Conservation (phyloP, 2,888 invertebrate species). For the Saturnia japonica region DNA sequence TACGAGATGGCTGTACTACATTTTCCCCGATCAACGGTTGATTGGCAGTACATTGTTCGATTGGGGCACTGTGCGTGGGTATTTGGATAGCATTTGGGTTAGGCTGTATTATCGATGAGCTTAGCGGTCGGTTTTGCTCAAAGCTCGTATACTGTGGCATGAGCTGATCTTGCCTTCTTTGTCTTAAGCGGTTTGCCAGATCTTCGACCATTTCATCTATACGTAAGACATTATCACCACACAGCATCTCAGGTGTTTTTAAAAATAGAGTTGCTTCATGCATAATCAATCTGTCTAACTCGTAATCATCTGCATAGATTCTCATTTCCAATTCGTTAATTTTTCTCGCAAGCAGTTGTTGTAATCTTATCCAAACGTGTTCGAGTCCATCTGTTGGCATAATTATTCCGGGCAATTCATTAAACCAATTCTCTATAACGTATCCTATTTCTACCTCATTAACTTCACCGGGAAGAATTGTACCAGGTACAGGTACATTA, state of each 20-base stretch:
- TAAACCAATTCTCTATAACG: slow-evolving; percentile 43
- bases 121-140: not conserved
- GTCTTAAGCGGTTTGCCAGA: slow-evolving; percentile 43
- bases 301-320: slow-evolving; percentile 27
- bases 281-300: slow-evolving; percentile 38
- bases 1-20: not conserved
- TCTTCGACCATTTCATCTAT: slow-evolving; percentile 48
- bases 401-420: slow-evolving; percentile 33
- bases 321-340: slow-evolving; percentile 40
- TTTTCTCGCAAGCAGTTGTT: not conserved
- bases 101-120: not conserved
- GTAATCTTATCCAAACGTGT: slow-evolving; percentile 44
- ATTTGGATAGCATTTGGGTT: not conserved
- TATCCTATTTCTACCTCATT: slow-evolving; percentile 40
- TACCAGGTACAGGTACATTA: slow-evolving; percentile 6
- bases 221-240: slow-evolving; percentile 38
- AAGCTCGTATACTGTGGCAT: not conserved
- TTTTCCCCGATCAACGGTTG: not conserved
- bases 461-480: slow-evolving; percentile 26
- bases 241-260: slow-evolving; percentile 36
- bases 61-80: not conserved
- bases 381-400: slow-evolving; percentile 46
- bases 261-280: slow-evolving; percentile 47
- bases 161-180: slow-evolving; percentile 27
- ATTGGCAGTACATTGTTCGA: not conserved